Conservation (phyloP, 2,888 invertebrate species). For the Diabrotica balteata region DNA sequence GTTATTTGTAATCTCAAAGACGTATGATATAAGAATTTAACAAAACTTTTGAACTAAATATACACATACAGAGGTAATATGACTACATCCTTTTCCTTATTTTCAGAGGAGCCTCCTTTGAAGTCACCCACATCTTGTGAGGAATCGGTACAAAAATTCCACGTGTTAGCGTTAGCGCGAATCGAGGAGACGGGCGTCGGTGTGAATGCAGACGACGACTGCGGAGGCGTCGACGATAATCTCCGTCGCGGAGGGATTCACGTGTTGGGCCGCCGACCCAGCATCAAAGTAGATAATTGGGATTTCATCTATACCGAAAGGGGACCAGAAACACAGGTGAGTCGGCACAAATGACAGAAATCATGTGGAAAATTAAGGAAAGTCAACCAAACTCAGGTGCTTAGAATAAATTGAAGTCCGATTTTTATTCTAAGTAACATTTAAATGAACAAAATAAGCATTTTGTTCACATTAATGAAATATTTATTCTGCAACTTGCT, state of each 20-base stretch:
- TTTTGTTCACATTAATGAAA: too few relatives aligned
- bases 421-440: too few relatives aligned
- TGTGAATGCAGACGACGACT: slow-evolving; percentile 36
- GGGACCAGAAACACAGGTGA: slow-evolving; percentile 35
- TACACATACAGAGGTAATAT: too few relatives aligned
- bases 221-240: slow-evolving; percentile 25
- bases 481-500: too few relatives aligned
- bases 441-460: too few relatives aligned
- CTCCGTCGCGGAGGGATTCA: slow-evolving; percentile 18
- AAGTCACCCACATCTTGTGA: slow-evolving; percentile 13
- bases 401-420: too few relatives aligned
- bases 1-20: too few relatives aligned
- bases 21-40: too few relatives aligned
- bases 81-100: background rate
- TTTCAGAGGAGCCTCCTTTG: slow-evolving; percentile 20
- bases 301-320: slow-evolving; percentile 56
- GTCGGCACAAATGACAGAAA: background rate
- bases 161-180: slow-evolving; percentile 54
- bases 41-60: too few relatives aligned
- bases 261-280: slow-evolving; percentile 49
- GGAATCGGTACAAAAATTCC: slow-evolving; percentile 49
- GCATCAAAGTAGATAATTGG: slow-evolving; percentile 57
- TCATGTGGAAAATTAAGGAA: too few relatives aligned
- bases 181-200: slow-evolving; percentile 49
- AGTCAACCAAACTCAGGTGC: too few relatives aligned